These are phyloP conservation scores for Protosalanx chinensis DNA, from an alignment of 2,797 vertebrate species.

Conservation along the genomic window DNA sequence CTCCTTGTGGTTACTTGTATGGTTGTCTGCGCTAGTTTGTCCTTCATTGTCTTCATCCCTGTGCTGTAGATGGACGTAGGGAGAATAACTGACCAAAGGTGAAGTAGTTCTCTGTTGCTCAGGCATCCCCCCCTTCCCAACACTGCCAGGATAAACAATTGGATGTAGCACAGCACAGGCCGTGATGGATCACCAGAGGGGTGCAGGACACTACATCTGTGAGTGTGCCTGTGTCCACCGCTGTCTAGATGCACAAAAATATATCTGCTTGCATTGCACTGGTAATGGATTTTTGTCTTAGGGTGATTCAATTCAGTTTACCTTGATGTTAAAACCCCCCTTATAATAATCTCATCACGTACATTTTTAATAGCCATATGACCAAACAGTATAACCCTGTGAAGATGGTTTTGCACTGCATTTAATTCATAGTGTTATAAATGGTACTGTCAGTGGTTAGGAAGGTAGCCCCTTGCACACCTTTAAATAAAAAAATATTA, in stretches of 20 bases:
- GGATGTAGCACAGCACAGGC: constrained; percentile 57
- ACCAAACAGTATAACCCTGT: background rate
- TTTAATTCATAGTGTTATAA: background rate
- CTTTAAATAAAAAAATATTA: too few relatives aligned
- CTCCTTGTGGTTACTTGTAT: too few relatives aligned
- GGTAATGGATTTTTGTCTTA: constrained; percentile 31
- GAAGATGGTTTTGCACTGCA: background rate
- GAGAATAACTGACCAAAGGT: constrained; percentile 50
- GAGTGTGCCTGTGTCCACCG: constrained; percentile 34
- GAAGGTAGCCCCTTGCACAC: background rate
- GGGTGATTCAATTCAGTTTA: constrained; percentile 36
- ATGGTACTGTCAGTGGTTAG: background rate
- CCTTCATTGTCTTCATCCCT: too few relatives aligned
- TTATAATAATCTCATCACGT: background rate
- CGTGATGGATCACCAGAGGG: constrained; percentile 67
- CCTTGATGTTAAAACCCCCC: background rate
- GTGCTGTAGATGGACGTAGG: too few relatives aligned
- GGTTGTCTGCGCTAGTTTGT: too few relatives aligned
- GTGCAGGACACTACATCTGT: constrained; percentile 55
- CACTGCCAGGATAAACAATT: constrained; percentile 67
- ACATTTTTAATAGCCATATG: background rate
- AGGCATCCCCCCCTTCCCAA: constrained; percentile 58
- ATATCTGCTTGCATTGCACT: constrained; percentile 17
- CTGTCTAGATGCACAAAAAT: constrained; percentile 30
- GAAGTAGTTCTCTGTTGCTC: constrained; percentile 64